phyloP scores from a whole-genome alignment of 1,140 invertebrate genomes.

The Cotesia typhae region DNA sequence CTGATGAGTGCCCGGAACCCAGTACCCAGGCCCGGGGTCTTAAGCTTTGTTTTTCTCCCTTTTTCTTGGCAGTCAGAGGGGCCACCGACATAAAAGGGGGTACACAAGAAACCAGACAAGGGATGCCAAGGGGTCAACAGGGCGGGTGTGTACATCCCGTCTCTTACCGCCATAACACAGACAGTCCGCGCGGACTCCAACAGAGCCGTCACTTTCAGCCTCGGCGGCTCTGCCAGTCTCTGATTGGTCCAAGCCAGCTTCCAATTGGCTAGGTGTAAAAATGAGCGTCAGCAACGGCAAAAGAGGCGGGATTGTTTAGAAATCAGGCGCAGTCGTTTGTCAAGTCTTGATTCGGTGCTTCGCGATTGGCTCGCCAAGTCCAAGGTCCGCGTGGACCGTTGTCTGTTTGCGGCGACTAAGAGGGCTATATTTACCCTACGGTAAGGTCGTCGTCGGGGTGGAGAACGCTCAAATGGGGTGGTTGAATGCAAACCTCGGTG shows the following conservation, averaged over 20 bases:
- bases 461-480: slow-evolving; percentile 68
- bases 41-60: slow-evolving; percentile 41
- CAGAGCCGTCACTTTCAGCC: slow-evolving; percentile 33
- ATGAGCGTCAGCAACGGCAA: slow-evolving; percentile 37
- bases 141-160: slow-evolving; percentile 44
- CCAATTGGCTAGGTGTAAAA: slow-evolving; percentile 54
- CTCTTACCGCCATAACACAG: slow-evolving; percentile 10
- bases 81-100: slow-evolving; percentile 4
- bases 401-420: slow-evolving; percentile 8
- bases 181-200: slow-evolving; percentile 53
- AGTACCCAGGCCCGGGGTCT: slow-evolving; percentile 40
- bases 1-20: slow-evolving; percentile 50
- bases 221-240: not conserved
- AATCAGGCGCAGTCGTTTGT: slow-evolving; percentile 45
- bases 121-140: slow-evolving; percentile 3
- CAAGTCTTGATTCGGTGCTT: slow-evolving; percentile 34
- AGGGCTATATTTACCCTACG: slow-evolving; percentile 59
- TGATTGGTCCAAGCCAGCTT: slow-evolving; percentile 44
- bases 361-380: slow-evolving; percentile 42
- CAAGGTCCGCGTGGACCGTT: slow-evolving; percentile 55
- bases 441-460: slow-evolving; percentile 65
- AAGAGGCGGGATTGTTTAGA: slow-evolving; percentile 48
- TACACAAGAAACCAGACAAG: not conserved
- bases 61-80: slow-evolving; percentile 26
- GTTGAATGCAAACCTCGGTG: slow-evolving; percentile 65